Evolutionary conservation across 2,113 vertebrate genomes (phyloP).

Genomic region (Polypterus bichir): DNA sequence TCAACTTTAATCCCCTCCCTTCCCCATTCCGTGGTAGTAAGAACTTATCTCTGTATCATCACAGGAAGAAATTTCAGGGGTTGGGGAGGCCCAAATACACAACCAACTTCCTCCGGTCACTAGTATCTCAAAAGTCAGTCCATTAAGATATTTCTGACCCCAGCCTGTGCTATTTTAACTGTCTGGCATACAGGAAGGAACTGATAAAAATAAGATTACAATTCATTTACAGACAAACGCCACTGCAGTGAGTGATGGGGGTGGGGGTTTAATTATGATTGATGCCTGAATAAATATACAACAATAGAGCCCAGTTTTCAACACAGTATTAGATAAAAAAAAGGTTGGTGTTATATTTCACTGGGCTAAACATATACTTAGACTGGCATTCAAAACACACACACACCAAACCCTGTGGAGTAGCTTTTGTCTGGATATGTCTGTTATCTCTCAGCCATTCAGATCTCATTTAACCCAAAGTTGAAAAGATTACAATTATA

Average conservation of each 20-base stretch:
- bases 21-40: too few relatives aligned
- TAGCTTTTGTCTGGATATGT: conserved; percentile 19
- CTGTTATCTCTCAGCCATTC: conserved; percentile 14
- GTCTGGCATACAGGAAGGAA: conserved; percentile 66
- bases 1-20: conserved; percentile 22
- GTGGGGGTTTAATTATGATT: conserved; percentile 49
- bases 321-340: conserved; percentile 38
- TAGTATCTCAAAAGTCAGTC: conserved; percentile 54
- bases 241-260: conserved; percentile 21
- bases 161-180: conserved; percentile 56
- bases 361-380: conserved; percentile 8
- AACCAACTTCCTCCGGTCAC: conserved; percentile 53
- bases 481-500: conserved; percentile 3
- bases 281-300: conserved; percentile 69
- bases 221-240: conserved; percentile 52
- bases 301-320: conserved; percentile 49
- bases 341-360: conserved; percentile 25
- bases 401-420: conserved; percentile 22
- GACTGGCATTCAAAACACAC: conserved; percentile 19
- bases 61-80: conserved; percentile 50
- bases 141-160: conserved; percentile 65
- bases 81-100: too few relatives aligned
- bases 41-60: conserved; percentile 31
- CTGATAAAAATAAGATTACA: conserved; percentile 76
- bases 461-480: conserved; percentile 10